Base-by-base conservation (phyloP, 1,140 invertebrate genomes). In the Ostrea edulis region DNA sequence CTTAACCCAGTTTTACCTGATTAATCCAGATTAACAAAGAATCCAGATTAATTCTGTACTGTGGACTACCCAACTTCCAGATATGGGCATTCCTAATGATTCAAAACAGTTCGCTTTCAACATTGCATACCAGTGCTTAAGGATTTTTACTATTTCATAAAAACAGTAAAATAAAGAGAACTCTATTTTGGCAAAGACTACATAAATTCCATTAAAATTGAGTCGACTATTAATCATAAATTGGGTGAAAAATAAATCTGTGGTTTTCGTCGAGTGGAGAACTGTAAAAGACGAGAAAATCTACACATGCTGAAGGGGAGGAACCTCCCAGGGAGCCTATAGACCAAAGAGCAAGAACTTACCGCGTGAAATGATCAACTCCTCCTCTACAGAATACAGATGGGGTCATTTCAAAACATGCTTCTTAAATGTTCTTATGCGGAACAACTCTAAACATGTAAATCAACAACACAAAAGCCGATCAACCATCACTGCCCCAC, bases 301-400 rank as follows among this genome's bases (percentile, higher is more conserved):
- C n/a, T 83, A 83, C 35, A 83, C 44, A 83, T 83, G 82, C 52
- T 22, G 35, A 20, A 29, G 52, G 82, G 44, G 12, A 83, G 82
- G 52, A 44, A 53, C 17, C 35, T 53, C 14, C 68, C 68, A 14
- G 25, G 68, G 68, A 44, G 5, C 68, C 68, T 77, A 77, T 25
- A 77, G 25, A 77, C 68, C 68, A 77, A 12, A 35, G 14, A 77
- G 68, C 9, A 12, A 77, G 29, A 25, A 93, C 91, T 92, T 89
- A 93, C 91, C 91, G 81, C 89, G 85, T 68, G 91, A 88, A 86
- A 92, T 87, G 65, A 92, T 91, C 84, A 93, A 89, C n/a, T 91
- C 89, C 90, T 90, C 89, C 87, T 92, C 92, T 92, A 82, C 71
- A 87, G 82, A 77, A 58, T 35, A 82, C 22, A 22, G 44, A 20